A percentile compares a stretch with the other conserved stretches of the same genome.
These are phyloP conservation scores for Pygmarrhopalites habei DNA, from an alignment of 1,140 invertebrate species.

Conservation along the genomic window DNA sequence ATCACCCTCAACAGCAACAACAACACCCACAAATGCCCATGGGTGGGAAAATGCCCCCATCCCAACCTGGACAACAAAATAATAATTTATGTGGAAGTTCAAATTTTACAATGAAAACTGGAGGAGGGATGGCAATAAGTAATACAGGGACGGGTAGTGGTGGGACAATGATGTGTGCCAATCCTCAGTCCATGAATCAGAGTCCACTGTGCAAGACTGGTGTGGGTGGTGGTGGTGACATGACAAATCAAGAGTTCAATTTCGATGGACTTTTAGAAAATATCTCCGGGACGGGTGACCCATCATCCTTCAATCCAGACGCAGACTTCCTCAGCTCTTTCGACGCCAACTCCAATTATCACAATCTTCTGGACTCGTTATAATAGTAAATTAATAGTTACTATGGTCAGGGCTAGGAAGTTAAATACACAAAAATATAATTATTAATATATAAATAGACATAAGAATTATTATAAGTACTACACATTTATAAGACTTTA, in stretches of 20 bases:
- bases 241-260: constrained; percentile 22
- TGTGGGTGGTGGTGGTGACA: constrained; percentile 2
- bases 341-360: constrained; percentile 25
- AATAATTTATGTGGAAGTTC: background rate
- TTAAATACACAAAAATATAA: too few relatives aligned
- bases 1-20: constrained; percentile 6
- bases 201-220: background rate
- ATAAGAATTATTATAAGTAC: too few relatives aligned
- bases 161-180: constrained; percentile 14
- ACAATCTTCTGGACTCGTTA: constrained; percentile 29
- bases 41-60: constrained; percentile 12
- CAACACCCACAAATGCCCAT: background rate
- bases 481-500: too few relatives aligned
- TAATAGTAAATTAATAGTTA: constrained; percentile 18
- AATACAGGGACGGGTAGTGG: constrained; percentile 10
- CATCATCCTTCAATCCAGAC: constrained; percentile 11
- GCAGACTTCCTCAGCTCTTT: constrained; percentile 24
- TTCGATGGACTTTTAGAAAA: constrained; percentile 30
- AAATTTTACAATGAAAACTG: constrained; percentile 4
- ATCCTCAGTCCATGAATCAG: constrained; percentile 12
- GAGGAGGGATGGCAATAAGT: constrained; percentile 7
- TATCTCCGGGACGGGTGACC: constrained; percentile 17
- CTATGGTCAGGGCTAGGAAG: too few relatives aligned
- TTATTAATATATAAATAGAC: too few relatives aligned
- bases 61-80: background rate